Base-by-base conservation (phyloP, 1,140 invertebrate genomes). In the Trachelipus rathkii region DNA sequence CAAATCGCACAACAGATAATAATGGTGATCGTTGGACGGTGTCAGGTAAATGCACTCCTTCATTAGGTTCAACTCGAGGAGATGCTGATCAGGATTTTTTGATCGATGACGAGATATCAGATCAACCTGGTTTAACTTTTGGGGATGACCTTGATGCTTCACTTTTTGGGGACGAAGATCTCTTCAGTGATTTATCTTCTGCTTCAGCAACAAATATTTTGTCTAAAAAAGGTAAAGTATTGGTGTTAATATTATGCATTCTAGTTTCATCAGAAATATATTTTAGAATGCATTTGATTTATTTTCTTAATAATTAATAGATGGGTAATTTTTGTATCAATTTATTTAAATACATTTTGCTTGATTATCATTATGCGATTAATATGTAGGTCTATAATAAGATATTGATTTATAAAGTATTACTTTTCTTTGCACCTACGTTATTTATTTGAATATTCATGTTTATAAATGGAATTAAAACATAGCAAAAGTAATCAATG, bases 31-130 rank as follows among this genome's bases (percentile, higher is more conserved):
- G 44, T 23, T 77, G 72, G n/a, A 73, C 66, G 2, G 44, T 46
- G 1, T 79, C 78, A 0, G 78, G 78, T 4, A 79, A 71, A 60
- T 79, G 78, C 50, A 79, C 78, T 7, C 78, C 78, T 9, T 53
- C 69, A 8, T 13, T 79, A 21, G 76, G 24, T 7, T 66, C 73
- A 15, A 91, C 91, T 0, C 89, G 92, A 74, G 89, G 88, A 7
- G 88, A 90, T 77, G 89, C 89, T 69, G 90, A 90, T 60, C 87
- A 91, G 74, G 89, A 90, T 82, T 92, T 90, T 85, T 89, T 93
- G 66, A 92, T 93, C 78, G 94, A 95, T 82, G 94, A 95, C 82
- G 94, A 95, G 84, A 95, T 95, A 70, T 92, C 92, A 11, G 94
- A 95, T 85, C 94, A 95, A 83, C 94, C 94, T 10, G 93, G 90